phyloP scores from a whole-genome alignment of 2,113 vertebrate genomes.

The Mormoops blainvillei region DNA sequence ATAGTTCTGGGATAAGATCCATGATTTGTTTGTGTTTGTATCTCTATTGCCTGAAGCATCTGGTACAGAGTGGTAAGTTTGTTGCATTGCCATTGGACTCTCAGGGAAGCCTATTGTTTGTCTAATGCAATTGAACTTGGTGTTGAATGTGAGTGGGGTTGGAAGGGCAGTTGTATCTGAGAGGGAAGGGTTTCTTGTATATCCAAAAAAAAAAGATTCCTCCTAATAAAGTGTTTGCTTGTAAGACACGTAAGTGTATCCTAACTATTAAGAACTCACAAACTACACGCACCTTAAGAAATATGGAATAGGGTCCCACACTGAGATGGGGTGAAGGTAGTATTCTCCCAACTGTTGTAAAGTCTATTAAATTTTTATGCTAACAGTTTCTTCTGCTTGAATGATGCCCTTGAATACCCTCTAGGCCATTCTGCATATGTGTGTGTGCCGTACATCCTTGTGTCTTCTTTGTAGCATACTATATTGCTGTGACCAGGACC shows the following conservation, averaged over 20 bases:
- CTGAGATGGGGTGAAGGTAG: not conserved
- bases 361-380: conserved; percentile 18
- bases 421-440: not conserved
- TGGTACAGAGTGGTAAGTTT: not conserved
- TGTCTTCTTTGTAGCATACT: not conserved
- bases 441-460: not conserved
- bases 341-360: not conserved
- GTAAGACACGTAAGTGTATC: not conserved
- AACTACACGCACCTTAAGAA: not conserved
- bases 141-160: not conserved
- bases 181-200: not conserved
- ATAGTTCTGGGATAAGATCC: not conserved
- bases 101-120: conserved; percentile 9
- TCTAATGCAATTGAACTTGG: conserved; percentile 12
- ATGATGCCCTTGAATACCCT: not conserved
- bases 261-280: not conserved
- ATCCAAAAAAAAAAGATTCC: not conserved
- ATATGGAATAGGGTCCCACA: not conserved
- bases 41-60: not conserved
- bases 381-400: conserved; percentile 21
- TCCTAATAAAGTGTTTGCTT: conserved; percentile 32
- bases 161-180: not conserved
- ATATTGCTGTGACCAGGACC: not conserved
- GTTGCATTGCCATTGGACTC: not conserved
- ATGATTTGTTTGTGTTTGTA: conserved; percentile 32